phyloP scores from a whole-genome alignment of 2,888 invertebrate genomes.

The Thecocarcelia acutangulata region DNA sequence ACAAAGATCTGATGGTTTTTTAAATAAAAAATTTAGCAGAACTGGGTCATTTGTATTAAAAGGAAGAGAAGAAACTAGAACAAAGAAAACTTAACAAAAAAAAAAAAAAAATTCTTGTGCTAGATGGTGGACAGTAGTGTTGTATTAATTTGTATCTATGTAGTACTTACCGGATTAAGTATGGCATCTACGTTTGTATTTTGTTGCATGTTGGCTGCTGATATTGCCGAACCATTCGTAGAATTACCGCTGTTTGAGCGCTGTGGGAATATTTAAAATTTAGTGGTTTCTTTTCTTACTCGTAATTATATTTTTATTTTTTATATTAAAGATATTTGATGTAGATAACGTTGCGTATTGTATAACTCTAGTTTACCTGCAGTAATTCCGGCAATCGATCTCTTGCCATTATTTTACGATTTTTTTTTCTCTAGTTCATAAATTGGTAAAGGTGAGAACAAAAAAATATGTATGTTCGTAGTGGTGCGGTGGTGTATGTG shows the following conservation, averaged over 20 bases:
- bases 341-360: conserved; percentile 47
- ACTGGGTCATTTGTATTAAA: not conserved
- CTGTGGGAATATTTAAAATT: conserved; percentile 70
- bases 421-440: conserved; percentile 57
- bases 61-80: not conserved
- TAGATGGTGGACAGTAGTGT: not conserved
- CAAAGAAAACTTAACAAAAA: conserved; percentile 10
- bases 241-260: conserved; percentile 76
- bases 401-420: conserved; percentile 75
- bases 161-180: conserved; percentile 79
- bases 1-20: not conserved
- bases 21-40: conserved; percentile 2
- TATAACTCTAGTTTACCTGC: conserved; percentile 76
- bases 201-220: conserved; percentile 73
- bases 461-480: not conserved
- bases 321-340: not conserved
- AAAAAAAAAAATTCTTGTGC: conserved; percentile 22
- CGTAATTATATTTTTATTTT: not conserved
- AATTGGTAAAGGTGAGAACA: conserved; percentile 17
- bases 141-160: not conserved
- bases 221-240: conserved; percentile 76
- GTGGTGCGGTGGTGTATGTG: not conserved
- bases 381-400: conserved; percentile 80
- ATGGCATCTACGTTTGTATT: conserved; percentile 77
- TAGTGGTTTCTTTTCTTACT: conserved; percentile 3